These are phyloP conservation scores for Dendrolimus punctatus DNA, from an alignment of 1,140 invertebrate genomes.

Conservation along the genomic window DNA sequence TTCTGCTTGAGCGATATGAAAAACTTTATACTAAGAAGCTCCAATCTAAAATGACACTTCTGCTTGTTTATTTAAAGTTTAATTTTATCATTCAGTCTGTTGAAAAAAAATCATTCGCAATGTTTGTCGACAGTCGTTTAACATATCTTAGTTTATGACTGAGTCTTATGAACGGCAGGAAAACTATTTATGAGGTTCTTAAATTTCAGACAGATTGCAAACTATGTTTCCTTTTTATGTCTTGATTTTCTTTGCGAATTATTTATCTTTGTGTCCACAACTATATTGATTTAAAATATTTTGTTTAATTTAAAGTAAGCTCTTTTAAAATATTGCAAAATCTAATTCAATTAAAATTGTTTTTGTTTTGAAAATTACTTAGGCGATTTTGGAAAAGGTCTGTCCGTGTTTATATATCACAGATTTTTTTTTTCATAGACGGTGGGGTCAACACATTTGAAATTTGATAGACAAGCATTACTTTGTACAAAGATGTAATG, in stretches of 20 bases:
- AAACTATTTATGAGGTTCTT: conserved; percentile 38
- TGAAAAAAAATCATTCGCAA: conserved; percentile 53
- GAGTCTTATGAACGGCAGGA: conserved; percentile 29
- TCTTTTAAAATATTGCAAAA: too few species aligned
- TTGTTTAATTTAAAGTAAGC: too few species aligned
- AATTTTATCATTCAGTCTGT: conserved; percentile 14
- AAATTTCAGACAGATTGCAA: conserved; percentile 19
- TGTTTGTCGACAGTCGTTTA: conserved; percentile 52
- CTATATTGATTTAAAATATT: too few species aligned
- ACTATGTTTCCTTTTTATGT: conserved; percentile 10
- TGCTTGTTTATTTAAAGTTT: conserved; percentile 14
- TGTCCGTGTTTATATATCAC: too few species aligned
- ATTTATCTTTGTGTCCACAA: conserved; percentile 1
- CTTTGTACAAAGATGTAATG: too few species aligned
- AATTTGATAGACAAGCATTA: too few species aligned
- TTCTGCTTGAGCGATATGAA: conserved; percentile 63
- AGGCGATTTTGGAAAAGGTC: too few species aligned
- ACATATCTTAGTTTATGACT: conserved; percentile 55
- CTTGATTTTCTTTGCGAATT: conserved; percentile 16
- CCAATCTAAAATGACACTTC: conserved; percentile 18
- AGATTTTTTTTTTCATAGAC: too few species aligned
- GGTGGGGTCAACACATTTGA: too few species aligned
- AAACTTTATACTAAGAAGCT: conserved; percentile 39
- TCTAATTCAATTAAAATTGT: neutral
- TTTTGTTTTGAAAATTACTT: too few species aligned